Evolutionary conservation across 2,888 invertebrate genomes (phyloP), one percentile per base, ranked within the genome.

Genomic region (Andrena trimmerana): DNA sequence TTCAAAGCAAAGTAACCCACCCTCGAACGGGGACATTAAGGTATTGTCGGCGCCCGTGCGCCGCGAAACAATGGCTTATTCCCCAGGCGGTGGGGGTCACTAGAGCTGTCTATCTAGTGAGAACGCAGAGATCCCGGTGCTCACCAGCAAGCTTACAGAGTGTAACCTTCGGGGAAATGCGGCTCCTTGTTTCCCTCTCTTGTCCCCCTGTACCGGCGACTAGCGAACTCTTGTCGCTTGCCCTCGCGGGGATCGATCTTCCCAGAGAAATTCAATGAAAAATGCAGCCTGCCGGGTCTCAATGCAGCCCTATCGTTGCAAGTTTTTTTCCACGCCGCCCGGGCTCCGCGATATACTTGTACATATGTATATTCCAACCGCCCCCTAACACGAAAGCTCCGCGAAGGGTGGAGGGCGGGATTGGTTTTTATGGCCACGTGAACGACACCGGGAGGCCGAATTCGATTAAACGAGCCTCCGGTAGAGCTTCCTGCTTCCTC

Each of bases 11-110:
- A 29, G 59, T 52, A 60, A 60, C 81, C 78, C 83, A 42, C 42
- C 42, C 81, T 79, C 74, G 86, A 86, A 88, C 87, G 84, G 83
- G 8, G 86, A 86, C 89, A 87, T 88, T 88, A 86, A 82, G 66
- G 86, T 71, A 90, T 91, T 91, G 90, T 91, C 83, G 89, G 88
- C 78, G 81, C 75, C 81, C 73, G 86, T 85, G 78, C 79, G 78
- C 84, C 81, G 69, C 68, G 84, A 87, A 90, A 91, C 91, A 91
- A 91, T 90, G 84, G 81, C 69, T 75, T 85, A 85, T 83, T 85
- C 88, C 90, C 90, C 57, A 79, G 86, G 79, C 86, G 77, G 54
- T 33, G 60, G 65, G 42, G 86, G 83, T 88, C 88, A 84, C 88
- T 77, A 48, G 78, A 57, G 54, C 50, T 66, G 84, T 77, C 82